Evolutionary conservation across 2,888 invertebrate genomes (phyloP).

Genomic region (Philopedon plagiatum): DNA sequence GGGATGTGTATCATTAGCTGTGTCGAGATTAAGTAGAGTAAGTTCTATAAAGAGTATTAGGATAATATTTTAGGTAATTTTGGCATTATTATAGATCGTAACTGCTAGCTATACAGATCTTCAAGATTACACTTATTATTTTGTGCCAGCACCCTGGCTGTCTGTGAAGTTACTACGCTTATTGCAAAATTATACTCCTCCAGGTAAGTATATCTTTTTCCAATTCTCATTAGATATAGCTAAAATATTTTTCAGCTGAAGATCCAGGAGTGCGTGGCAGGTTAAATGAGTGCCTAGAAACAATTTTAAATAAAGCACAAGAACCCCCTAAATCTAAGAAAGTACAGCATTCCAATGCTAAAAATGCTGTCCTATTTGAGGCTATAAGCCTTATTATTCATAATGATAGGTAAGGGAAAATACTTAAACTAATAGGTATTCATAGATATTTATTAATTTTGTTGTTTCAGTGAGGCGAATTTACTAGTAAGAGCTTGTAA

Average conservation of each 20-base stretch:
- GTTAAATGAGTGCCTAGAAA: constrained; percentile 97
- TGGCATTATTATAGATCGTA: constrained; percentile 82
- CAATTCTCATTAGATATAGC: background rate
- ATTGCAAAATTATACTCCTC: constrained; percentile 98
- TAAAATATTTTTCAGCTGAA: constrained; percentile 73
- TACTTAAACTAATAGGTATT: too few relatives aligned
- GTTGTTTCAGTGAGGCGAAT: constrained; percentile 85
- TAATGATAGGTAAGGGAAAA: constrained; percentile 80
- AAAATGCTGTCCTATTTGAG: constrained; percentile 99
- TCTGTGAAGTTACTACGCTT: constrained; percentile 97
- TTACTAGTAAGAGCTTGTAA: constrained; percentile 98
- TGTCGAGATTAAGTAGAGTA: constrained; percentile 94
- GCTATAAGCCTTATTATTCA: constrained; percentile 99
- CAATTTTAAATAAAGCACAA: constrained; percentile 98
- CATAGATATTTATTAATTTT: constrained; percentile 32
- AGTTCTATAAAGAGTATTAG: constrained; percentile 54
- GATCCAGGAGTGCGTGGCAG: constrained; percentile 97
- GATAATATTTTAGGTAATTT: constrained; percentile 18
- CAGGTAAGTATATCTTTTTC: constrained; percentile 72
- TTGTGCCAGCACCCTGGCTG: constrained; percentile 99
- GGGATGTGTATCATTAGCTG: constrained; percentile 97
- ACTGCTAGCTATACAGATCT: constrained; percentile 99
- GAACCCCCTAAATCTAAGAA: constrained; percentile 99
- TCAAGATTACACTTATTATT: constrained; percentile 99
- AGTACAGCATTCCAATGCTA: constrained; percentile 99